Conservation (phyloP, 1,140 invertebrate species). For the Chrysoperla carnea region DNA sequence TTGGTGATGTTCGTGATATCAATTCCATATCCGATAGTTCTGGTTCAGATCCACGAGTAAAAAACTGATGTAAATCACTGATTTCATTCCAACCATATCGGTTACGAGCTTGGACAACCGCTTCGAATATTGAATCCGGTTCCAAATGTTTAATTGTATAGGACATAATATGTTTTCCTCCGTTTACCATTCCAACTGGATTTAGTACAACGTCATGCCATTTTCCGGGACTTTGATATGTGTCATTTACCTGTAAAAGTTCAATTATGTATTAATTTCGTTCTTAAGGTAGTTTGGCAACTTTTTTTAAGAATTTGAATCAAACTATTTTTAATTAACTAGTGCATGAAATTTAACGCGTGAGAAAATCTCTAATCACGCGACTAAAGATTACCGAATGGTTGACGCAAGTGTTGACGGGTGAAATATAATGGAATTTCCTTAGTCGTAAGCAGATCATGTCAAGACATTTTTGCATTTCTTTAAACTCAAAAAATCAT, state of each 20-base stretch:
- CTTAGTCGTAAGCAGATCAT: too few species aligned
- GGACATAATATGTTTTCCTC: slow-evolving; percentile 23
- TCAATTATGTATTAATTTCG: too few species aligned
- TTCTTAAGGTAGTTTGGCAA: not conserved
- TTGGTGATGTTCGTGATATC: not conserved
- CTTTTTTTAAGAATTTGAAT: too few species aligned
- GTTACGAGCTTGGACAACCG: slow-evolving; percentile 35
- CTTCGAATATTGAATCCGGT: slow-evolving; percentile 32
- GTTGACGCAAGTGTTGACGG: too few species aligned
- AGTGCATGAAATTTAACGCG: too few species aligned
- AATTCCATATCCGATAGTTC: not conserved
- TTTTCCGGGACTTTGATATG: slow-evolving; percentile 28
- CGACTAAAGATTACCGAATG: too few species aligned
- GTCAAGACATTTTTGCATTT: too few species aligned
- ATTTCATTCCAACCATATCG: slow-evolving; percentile 37
- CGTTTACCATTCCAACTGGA: slow-evolving; percentile 4
- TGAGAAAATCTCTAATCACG: not conserved
- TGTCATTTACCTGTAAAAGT: slow-evolving; percentile 32
- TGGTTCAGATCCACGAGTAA: not conserved
- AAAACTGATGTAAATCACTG: not conserved
- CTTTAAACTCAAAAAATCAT: too few species aligned
- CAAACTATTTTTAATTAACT: too few species aligned
- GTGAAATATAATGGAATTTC: too few species aligned
- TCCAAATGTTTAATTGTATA: slow-evolving; percentile 30
- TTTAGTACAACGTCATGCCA: slow-evolving; percentile 23